Percentiles rank a stretch among this genome's conserved stretches.
Conservation (phyloP, 1,140 invertebrate genomes). For the Rhagoletis zephyria region DNA sequence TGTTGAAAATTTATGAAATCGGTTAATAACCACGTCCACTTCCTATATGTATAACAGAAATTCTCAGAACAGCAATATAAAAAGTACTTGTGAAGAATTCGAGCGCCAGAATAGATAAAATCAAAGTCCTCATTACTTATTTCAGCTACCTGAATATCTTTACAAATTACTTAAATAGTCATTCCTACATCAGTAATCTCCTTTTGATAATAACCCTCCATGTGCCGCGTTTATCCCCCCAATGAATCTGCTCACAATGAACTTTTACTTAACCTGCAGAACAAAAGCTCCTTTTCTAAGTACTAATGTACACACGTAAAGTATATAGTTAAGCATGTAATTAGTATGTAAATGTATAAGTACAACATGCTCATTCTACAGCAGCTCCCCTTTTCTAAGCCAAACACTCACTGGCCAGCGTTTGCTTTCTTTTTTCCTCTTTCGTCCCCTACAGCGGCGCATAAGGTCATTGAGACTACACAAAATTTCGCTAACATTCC, state of each 20-base stretch:
- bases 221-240: not conserved
- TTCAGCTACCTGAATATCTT: not conserved
- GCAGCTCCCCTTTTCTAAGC: not conserved
- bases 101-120: too few species aligned
- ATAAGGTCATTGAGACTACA: not conserved
- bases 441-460: not conserved
- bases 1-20: too few species aligned
- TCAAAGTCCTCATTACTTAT: too few species aligned
- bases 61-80: too few species aligned
- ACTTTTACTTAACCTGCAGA: not conserved
- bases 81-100: too few species aligned
- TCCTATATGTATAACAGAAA: too few species aligned
- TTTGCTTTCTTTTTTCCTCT: not conserved
- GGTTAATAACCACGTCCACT: too few species aligned
- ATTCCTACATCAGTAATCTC: not conserved
- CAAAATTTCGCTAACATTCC: not conserved
- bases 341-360: too few species aligned
- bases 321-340: too few species aligned
- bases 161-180: conserved; percentile 6
- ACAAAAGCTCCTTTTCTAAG: not conserved
- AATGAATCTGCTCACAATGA: not conserved
- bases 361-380: not conserved
- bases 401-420: not conserved
- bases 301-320: too few species aligned
- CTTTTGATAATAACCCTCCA: not conserved